These are phyloP conservation scores for Amblyteles armatorius DNA, from an alignment of 2,888 invertebrate genomes.

Conservation along the genomic window DNA sequence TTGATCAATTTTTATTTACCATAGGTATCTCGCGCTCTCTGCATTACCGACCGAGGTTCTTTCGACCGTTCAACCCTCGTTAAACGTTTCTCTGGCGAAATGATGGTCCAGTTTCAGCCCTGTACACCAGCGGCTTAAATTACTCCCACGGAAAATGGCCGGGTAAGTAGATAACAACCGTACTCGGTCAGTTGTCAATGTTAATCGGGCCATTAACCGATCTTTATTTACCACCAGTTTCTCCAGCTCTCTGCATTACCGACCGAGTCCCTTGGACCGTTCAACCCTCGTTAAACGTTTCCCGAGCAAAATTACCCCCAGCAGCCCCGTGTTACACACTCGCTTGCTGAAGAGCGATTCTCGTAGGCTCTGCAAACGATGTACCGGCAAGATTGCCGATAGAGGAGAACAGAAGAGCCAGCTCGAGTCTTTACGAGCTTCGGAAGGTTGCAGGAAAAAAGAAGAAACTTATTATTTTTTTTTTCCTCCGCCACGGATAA, in stretches of 20 bases:
- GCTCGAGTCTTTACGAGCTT: constrained; percentile 72
- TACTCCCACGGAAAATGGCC: constrained; percentile 58
- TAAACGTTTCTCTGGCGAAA: constrained; percentile 14
- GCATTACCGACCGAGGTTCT: too few species aligned
- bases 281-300: constrained; percentile 12
- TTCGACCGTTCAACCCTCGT: too few species aligned
- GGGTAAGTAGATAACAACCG: not conserved
- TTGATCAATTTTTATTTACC: too few species aligned
- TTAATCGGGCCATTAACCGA: not conserved
- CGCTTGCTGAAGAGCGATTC: constrained; percentile 17
- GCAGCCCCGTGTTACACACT: not conserved
- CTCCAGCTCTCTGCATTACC: not conserved
- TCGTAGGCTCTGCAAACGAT: constrained; percentile 14
- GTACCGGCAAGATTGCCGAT: constrained; percentile 16
- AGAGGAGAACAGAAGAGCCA: constrained; percentile 63
- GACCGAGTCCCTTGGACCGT: not conserved
- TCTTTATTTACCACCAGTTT: not conserved
- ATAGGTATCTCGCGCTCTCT: too few species aligned
- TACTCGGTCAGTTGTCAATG: not conserved
- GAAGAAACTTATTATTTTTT: constrained; percentile 35
- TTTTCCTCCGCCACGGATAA: constrained; percentile 5
- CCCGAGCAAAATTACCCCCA: constrained; percentile 5
- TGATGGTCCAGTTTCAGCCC: constrained; percentile 65
- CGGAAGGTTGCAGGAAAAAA: constrained; percentile 58
- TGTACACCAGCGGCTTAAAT: constrained; percentile 48